phyloP scores from a whole-genome alignment of 2,113 vertebrate species.

The Limnothrissa miodon region DNA sequence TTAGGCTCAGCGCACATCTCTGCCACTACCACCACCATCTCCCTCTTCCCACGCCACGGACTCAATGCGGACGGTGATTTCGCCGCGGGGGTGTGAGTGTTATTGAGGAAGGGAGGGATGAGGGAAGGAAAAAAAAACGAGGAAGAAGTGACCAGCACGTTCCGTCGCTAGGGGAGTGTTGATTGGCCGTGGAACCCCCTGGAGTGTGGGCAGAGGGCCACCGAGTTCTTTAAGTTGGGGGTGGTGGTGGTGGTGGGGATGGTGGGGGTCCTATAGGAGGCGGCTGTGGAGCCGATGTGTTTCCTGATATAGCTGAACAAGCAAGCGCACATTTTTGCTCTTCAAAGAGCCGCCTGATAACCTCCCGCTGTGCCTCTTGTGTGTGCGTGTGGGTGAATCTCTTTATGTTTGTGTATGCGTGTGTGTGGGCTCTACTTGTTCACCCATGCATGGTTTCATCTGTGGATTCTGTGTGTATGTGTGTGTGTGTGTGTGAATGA shows the following conservation, averaged over 20 bases:
- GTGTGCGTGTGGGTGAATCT: conserved; percentile 7
- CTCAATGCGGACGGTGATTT: not conserved
- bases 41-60: not conserved
- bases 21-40: not conserved
- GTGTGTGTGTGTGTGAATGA: conserved; percentile 38
- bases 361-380: conserved; percentile 19
- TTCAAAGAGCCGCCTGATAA: conserved; percentile 20
- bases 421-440: conserved; percentile 10
- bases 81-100: not conserved
- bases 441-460: not conserved
- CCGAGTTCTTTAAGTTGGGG: not conserved
- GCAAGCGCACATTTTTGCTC: conserved; percentile 25
- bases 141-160: conserved; percentile 59
- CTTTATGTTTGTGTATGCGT: conserved; percentile 8
- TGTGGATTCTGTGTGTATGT: conserved; percentile 26
- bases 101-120: not conserved
- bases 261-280: conserved; percentile 26
- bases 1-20: not conserved
- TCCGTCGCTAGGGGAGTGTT: conserved; percentile 61
- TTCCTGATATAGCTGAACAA: conserved; percentile 27
- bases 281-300: conserved; percentile 26
- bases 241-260: conserved; percentile 8
- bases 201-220: conserved; percentile 31
- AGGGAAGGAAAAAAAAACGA: not conserved
- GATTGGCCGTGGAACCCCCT: conserved; percentile 27